Base-by-base conservation (phyloP, 2,888 invertebrate species). In the Clivina fossor region DNA sequence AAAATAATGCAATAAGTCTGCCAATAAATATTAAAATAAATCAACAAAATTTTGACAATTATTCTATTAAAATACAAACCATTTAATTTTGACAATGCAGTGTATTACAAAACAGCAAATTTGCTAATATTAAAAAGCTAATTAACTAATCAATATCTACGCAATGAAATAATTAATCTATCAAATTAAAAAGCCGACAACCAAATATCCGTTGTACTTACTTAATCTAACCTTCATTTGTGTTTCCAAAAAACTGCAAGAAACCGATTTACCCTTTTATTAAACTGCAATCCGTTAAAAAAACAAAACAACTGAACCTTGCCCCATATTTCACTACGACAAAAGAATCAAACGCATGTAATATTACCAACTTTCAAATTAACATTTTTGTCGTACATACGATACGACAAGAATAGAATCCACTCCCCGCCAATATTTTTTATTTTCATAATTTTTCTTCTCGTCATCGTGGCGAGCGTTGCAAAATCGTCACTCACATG, bases 341-440 rank as follows among this genome's bases (percentile, higher is more conserved):
- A 11, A 49, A 49, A 49, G 49, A 49, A 47, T 18, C 3, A 22
- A 15, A 38, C 35, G 30, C 24, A 49, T 13, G 43, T 43, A 51
- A 16, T 18, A 28, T 13, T 40, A 40, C 13, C 26, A 19, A 53
- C 53, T 53, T 53, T 53, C 53, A 53, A 44, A 44, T 53, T 53
- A 43, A 26, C 35, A 35, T 33, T 38, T 19, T 40, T 43, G 40
- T 53, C 40, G 22, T 22, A 43, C 16, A 24, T 43, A 15, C 22
- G 33, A 33, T 33, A 47, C 22, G n/a, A n/a, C n/a, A n/a, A n/a
- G n/a, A n/a, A n/a, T n/a, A n/a, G n/a, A n/a, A n/a, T n/a, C n/a
- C n/a, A n/a, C n/a, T n/a, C 47, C 47, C 47, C 47, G 47, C 47
- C 47, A 22, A 47, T 8, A 33, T 47, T 47, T 47, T 33, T 5